Evolutionary conservation across 2,113 vertebrate genomes (phyloP).

Genomic region (Bos javanicus): DNA sequence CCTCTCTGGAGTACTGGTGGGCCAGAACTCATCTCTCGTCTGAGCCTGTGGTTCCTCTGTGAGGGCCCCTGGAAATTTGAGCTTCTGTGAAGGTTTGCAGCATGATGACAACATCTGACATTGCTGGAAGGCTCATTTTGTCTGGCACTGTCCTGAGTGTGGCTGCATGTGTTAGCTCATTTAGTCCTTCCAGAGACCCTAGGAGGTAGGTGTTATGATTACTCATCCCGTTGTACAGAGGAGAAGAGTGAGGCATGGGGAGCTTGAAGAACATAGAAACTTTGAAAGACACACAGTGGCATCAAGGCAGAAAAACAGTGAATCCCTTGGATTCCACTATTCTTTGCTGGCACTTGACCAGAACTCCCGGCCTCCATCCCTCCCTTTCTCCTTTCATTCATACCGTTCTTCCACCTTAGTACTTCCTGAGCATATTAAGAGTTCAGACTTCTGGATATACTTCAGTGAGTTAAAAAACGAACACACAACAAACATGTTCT

Average conservation of each 20-base stretch:
- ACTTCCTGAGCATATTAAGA: neutral
- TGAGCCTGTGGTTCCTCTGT: neutral
- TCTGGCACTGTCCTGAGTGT: too few relatives aligned
- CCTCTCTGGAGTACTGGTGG: neutral
- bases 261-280: neutral
- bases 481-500: neutral
- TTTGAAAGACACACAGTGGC: neutral
- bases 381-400: neutral
- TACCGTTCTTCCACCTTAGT: neutral
- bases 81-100: neutral
- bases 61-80: neutral
- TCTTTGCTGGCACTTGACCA: neutral
- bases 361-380: accelerated
- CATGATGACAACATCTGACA: accelerated
- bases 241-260: neutral
- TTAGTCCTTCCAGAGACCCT: neutral
- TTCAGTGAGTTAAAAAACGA: neutral
- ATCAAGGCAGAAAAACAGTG: neutral
- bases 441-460: neutral
- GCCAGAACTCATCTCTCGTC: neutral
- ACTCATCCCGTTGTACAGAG: neutral
- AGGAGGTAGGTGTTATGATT: accelerated
- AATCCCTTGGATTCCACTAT: too few relatives aligned
- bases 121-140: accelerated
- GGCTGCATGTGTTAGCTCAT: accelerated